Evolutionary conservation across 2,797 vertebrate species (phyloP).

Genomic region (Danio tinwini): DNA sequence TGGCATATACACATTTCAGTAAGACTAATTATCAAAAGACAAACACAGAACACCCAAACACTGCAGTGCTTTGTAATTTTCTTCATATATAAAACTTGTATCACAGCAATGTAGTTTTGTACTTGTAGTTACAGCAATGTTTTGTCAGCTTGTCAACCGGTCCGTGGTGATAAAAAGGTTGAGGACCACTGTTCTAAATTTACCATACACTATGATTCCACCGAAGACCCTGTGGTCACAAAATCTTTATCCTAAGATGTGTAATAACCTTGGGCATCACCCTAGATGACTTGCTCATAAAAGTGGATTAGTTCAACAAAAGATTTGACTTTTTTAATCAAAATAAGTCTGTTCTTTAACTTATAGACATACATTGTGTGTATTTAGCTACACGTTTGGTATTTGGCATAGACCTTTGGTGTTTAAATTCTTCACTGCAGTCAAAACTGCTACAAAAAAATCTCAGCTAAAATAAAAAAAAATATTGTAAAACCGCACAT

Average conservation of each 20-base stretch:
- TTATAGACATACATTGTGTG: background rate
- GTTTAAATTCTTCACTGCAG: background rate
- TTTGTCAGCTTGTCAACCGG: no score
- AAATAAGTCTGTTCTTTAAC: background rate
- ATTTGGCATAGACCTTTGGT: background rate
- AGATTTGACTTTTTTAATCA: background rate
- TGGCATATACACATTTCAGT: no score
- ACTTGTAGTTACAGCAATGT: no score
- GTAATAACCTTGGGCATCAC: conserved; percentile 8
- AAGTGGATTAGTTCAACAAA: background rate
- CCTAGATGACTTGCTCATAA: background rate
- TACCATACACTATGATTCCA: background rate
- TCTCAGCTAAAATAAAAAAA: background rate
- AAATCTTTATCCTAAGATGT: background rate
- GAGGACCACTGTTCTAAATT: no score
- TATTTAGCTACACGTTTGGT: background rate
- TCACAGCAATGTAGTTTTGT: no score
- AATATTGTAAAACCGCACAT: background rate
- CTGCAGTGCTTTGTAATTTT: no score
- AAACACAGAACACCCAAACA: no score
- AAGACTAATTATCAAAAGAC: no score
- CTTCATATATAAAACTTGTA: no score
- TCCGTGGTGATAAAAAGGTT: no score
- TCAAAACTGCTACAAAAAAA: background rate
- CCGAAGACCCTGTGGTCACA: conserved; percentile 12